Evolutionary conservation across 2,113 vertebrate species (phyloP).

Genomic region (western clawed frog (Xenopus tropicalis)): UCB_Xtro_10.0 CM004446.2:7581501-7582000

Average conservation of each 20-base stretch:
- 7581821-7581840: constrained; percentile 35
- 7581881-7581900: background rate
- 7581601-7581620: background rate
- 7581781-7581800: constrained; percentile 5
- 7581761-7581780: background rate
- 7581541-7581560: too few relatives aligned
- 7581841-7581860: constrained; percentile 21
- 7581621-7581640: background rate
- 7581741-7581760: too few relatives aligned
- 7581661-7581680: background rate
- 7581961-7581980: too few relatives aligned
- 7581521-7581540: too few relatives aligned
- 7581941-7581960: too few relatives aligned
- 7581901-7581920: too few relatives aligned
- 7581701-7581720: constrained; percentile 7
- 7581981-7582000: too few relatives aligned
- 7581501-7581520: too few relatives aligned
- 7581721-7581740: too few relatives aligned
- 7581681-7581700: background rate
- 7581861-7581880: constrained; percentile 7
- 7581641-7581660: background rate
- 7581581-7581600: too few relatives aligned
- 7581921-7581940: too few relatives aligned
- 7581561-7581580: too few relatives aligned
- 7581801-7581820: constrained; percentile 14